These are phyloP conservation scores for Zoanthus gigantus DNA, from an alignment of 92 coral and sea anemone genomes.

Conservation along the genomic window DNA sequence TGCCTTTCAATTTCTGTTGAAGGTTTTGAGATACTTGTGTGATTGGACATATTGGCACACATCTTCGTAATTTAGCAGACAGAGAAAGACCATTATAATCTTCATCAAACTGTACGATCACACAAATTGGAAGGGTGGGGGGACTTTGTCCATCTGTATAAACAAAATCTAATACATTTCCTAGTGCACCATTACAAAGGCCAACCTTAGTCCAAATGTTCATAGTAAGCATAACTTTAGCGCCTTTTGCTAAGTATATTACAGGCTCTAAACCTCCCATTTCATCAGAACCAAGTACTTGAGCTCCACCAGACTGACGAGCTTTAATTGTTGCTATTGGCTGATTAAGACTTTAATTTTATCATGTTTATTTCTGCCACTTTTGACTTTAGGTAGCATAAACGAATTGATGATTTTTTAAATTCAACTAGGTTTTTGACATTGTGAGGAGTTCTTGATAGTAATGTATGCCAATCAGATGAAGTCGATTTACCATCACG, in stretches of 20 bases:
- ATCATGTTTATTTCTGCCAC: background rate
- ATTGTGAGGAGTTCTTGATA: background rate
- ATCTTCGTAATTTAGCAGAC: constrained; percentile 28
- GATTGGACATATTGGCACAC: constrained; percentile 48
- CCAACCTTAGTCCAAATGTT: constrained; percentile 17
- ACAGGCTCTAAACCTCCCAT: constrained; percentile 54
- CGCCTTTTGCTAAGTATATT: background rate
- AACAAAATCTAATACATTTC: constrained; percentile 52
- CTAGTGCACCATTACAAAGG: constrained; percentile 56
- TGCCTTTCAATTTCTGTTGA: constrained; percentile 62
- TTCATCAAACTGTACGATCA: constrained; percentile 59
- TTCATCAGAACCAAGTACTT: constrained; percentile 20
- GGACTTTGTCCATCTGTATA: constrained; percentile 60
- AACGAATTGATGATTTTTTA: background rate
- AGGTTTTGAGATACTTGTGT: constrained; percentile 55
- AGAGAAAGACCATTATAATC: constrained; percentile 21
- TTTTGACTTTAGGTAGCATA: constrained; percentile 4
- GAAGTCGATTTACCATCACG: constrained; percentile 25
- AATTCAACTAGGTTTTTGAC: background rate
- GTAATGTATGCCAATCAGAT: constrained; percentile 29
- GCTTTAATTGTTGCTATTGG: constrained; percentile 17
- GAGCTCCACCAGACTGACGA: background rate
- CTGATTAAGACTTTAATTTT: background rate
- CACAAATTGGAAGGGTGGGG: constrained; percentile 59
- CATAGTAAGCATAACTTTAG: background rate